These are phyloP conservation scores for Pimephales promelas DNA, from an alignment of 2,113 vertebrate genomes.

Conservation along the genomic window DNA sequence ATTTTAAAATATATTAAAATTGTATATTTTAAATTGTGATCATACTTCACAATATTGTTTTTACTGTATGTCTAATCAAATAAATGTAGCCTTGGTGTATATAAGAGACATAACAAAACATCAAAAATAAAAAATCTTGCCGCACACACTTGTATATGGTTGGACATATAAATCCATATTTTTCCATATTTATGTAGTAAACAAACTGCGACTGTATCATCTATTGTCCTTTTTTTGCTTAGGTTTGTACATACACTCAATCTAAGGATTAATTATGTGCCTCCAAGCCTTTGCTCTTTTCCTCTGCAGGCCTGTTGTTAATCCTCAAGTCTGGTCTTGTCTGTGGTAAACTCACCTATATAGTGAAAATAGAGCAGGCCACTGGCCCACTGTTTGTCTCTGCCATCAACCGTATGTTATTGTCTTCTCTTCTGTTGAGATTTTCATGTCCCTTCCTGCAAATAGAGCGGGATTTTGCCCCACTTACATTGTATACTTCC, in stretches of 20 bases:
- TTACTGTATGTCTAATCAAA: too few species aligned
- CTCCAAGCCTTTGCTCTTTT: neutral
- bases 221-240: slow-evolving; percentile 5
- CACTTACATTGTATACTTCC: slow-evolving; percentile 5
- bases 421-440: slow-evolving; percentile 23
- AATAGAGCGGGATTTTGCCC: slow-evolving; percentile 22
- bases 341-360: slow-evolving; percentile 37
- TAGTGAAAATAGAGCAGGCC: slow-evolving; percentile 50
- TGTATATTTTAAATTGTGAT: too few species aligned
- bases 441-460: slow-evolving; percentile 6
- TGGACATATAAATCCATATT: neutral
- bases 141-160: neutral
- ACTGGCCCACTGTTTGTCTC: slow-evolving; percentile 39
- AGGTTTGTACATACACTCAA: slow-evolving; percentile 22
- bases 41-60: too few species aligned
- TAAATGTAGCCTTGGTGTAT: too few species aligned
- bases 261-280: neutral
- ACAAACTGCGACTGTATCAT: neutral
- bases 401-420: slow-evolving; percentile 17
- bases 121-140: too few species aligned
- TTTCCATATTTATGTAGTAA: neutral
- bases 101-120: too few species aligned
- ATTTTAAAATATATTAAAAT: neutral
- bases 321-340: slow-evolving; percentile 49
- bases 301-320: slow-evolving; percentile 42